Evolutionary conservation across 92 coral and sea anemone species (phyloP), one percentile per base, ranked within the genome.

Genomic region (Parazoanthus darwini): DNA sequence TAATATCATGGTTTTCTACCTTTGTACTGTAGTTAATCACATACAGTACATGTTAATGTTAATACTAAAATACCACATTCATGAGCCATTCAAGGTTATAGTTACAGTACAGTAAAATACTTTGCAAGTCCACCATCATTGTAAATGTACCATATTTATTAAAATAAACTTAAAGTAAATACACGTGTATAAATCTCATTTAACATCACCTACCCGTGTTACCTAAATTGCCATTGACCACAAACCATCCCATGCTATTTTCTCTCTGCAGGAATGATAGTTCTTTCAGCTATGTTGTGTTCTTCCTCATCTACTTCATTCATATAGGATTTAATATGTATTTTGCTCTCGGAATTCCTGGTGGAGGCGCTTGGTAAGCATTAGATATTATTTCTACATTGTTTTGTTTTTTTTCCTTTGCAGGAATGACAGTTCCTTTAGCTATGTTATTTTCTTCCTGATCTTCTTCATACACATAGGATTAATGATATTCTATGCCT

Each of bases 351-450:
- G 82, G 82, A 9, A 38, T 78, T 26, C 82, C 74, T 37, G 82
- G 82, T 75, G 87, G 87, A 25, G 87, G 87, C 79, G 23, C 87
- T 8, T 84, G 87, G 87, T 84, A 84, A 84, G 87, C 79, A 84
- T 20, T 26, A 6, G 3, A 56, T n/a, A 10, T 14, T 84, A 23
- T 79, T 43, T 38, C 54, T 59, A 26, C 66, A 78, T 51, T 90
- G 84, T 50, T 44, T 36, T 51, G 39, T 54, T 85, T 87, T 90
- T 88, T 58, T 90, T 74, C 56, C 59, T 29, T 96, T 93, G 77
- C 96, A 97, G 99, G 92, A 95, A 93, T 86, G 98, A 97, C 98
- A 97, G 99, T 88, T 97, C 99, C 85, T 97, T 97, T 84, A 97
- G 99, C 93, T 97, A 91, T 56, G 92, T 97, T 82, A 73, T 94